Evolutionary conservation across 2,113 vertebrate species (phyloP).

Genomic region (Mormyrus lacerda): DNA sequence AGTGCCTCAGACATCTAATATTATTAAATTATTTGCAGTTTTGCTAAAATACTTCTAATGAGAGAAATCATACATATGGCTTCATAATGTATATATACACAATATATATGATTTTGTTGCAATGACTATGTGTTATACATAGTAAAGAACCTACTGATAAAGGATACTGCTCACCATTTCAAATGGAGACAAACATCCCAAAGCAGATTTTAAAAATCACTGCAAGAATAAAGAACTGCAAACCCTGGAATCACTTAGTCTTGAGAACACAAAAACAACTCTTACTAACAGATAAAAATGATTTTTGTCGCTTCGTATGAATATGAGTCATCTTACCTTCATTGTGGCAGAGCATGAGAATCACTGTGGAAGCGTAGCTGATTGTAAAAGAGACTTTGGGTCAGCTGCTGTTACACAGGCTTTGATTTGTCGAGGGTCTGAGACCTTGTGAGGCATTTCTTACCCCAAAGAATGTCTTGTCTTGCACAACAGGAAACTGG

Average conservation of each 20-base stretch:
- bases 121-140: background rate
- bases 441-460: background rate
- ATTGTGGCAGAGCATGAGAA: background rate
- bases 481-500: background rate
- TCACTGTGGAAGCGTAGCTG: background rate
- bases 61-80: background rate
- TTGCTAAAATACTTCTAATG: background rate
- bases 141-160: background rate
- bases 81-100: background rate
- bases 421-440: background rate
- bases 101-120: background rate
- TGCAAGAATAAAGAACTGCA: background rate
- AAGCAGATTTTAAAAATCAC: background rate
- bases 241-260: background rate
- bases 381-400: background rate
- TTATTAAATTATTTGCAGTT: background rate
- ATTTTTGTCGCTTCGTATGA: background rate
- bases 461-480: background rate
- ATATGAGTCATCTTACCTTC: background rate
- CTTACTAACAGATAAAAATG: background rate
- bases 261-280: background rate
- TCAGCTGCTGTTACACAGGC: background rate
- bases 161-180: background rate
- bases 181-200: background rate
- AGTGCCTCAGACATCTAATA: background rate